A percentile compares a stretch with the other conserved stretches of the same genome.
These are phyloP conservation scores for Peromyscus attwateri DNA, from an alignment of 2,797 vertebrate species.

Conservation along the genomic window DNA sequence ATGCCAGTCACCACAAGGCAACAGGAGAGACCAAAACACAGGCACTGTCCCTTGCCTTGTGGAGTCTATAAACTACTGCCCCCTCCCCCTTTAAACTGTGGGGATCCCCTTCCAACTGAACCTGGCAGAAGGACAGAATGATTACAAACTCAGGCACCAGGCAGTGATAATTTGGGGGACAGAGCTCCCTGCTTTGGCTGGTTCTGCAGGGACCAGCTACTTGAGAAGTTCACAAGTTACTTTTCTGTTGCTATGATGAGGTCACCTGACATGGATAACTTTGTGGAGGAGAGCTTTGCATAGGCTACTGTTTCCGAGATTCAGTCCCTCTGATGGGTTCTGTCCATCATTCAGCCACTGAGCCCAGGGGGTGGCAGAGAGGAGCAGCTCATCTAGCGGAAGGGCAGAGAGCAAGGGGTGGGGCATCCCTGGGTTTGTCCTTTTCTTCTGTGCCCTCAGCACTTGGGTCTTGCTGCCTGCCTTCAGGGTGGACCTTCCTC, in stretches of 20 bases:
- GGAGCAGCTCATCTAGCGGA: neutral
- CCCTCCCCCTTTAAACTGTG: constrained; percentile 42
- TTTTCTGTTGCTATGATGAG: neutral
- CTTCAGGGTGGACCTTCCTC: neutral
- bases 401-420: neutral
- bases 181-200: neutral
- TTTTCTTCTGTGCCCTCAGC: neutral
- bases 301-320: neutral
- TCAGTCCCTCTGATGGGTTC: neutral
- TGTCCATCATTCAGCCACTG: neutral
- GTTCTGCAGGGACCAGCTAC: neutral
- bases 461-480: neutral
- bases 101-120: neutral
- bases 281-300: neutral
- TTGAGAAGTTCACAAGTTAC: neutral
- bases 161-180: neutral
- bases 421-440: neutral
- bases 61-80: constrained; percentile 26
- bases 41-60: neutral
- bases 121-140: neutral
- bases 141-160: neutral
- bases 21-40: constrained; percentile 27
- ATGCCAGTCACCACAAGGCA: neutral
- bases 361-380: neutral
- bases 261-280: neutral